phyloP scores from a whole-genome alignment of 2,113 vertebrate species.

The Alethe diademata region DNA sequence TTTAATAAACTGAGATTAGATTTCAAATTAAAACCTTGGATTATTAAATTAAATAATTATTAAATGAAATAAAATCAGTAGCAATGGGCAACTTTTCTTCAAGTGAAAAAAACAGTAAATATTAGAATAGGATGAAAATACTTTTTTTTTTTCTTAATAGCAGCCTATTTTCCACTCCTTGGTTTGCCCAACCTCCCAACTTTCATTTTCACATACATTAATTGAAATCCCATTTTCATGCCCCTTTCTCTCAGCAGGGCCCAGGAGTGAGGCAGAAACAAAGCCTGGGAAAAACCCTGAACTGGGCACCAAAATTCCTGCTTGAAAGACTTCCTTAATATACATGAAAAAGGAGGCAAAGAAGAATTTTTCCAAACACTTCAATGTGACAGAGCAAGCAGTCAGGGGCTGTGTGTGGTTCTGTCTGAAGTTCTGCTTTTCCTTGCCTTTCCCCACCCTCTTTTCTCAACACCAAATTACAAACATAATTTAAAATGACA shows the following conservation, averaged over 20 bases:
- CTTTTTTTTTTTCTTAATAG: not conserved
- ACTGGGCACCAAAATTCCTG: not conserved
- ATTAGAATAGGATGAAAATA: not conserved
- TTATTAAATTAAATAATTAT: not conserved
- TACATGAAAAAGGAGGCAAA: not conserved
- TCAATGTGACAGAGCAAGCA: not conserved
- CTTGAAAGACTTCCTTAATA: not conserved
- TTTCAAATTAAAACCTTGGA: not conserved
- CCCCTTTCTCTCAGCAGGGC: not conserved
- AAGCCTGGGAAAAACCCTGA: not conserved
- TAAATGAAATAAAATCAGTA: not conserved
- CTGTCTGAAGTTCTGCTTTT: not conserved
- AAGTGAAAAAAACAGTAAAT: not conserved
- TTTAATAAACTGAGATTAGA: not conserved
- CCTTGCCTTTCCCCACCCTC: not conserved
- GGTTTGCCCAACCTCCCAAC: not conserved
- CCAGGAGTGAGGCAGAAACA: not conserved
- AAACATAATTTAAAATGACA: not conserved
- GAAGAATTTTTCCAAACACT: not conserved
- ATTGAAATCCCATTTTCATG: not conserved
- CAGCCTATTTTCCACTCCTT: too few species aligned
- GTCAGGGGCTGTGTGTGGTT: not conserved
- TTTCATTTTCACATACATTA: not conserved
- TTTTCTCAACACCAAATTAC: not conserved
- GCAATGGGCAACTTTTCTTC: not conserved